Evolutionary conservation across 1,140 invertebrate genomes (phyloP), one percentile per base, ranked within the genome.

Genomic region (Drosophila pseudoobscura): DNA sequence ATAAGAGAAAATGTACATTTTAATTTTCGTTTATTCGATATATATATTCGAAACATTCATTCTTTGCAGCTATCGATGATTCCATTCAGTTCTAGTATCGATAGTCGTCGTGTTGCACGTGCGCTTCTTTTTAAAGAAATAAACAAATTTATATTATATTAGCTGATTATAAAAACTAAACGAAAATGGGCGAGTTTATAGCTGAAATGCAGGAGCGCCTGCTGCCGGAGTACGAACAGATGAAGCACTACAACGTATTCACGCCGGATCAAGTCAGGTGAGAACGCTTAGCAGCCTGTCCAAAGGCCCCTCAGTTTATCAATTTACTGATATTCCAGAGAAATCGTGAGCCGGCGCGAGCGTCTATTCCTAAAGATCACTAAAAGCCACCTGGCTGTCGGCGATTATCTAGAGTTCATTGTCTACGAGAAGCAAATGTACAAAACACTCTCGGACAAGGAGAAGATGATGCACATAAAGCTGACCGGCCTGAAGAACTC

Each of bases 171-270:
- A 35, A 7, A 53, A 76, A 39, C 2, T 6, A 35, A 31, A 15
- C 22, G 8, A 88, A 52, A 51, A 87, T 87, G 82, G 83, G 65
- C n/a, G 82, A 87, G 63, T 87, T 87, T 41, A 68, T 87, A 50
- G 65, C 78, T 44, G 82, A 91, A 58, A 88, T 91, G 75, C 89
- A 91, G 72, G 90, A 91, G 64, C 78, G 87, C 0, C 57, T 90
- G 22, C 71, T 91, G 54, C 87, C 87, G 13, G 90, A 91, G 24
- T 91, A 91, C 53, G 90, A 91, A 68, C 73, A 90, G 44, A 75
- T 91, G 65, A 77, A 76, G 15, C 43, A 77, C 35, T 89, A 66
- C 31, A 63, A 78, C 13, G 54, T 91, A 9, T 90, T 87, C 29
- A 71, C 69, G 2, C 71, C 88, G n/a, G 80, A 91, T 2, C 82